Evolutionary conservation across 2,888 invertebrate genomes (phyloP).

Genomic region (Apotomis turbidana): DNA sequence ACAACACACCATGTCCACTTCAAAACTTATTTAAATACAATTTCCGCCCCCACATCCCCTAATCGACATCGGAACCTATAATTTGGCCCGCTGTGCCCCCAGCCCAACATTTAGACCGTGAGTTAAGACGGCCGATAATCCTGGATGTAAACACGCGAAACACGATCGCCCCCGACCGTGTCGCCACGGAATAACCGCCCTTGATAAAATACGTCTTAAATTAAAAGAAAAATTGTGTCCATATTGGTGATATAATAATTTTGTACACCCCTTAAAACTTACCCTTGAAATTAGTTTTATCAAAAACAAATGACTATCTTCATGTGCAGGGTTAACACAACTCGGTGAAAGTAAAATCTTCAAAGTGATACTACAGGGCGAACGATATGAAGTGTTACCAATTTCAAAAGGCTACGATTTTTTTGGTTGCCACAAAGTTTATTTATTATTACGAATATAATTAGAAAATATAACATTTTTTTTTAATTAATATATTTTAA

Average conservation of each 20-base stretch:
- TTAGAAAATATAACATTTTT: no score
- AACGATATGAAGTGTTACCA: no score
- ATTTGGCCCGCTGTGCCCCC: constrained; percentile 50
- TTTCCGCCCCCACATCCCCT: constrained; percentile 5
- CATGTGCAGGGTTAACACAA: background rate
- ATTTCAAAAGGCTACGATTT: no score
- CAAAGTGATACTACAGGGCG: no score
- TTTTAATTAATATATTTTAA: no score
- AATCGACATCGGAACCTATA: background rate
- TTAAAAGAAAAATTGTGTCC: constrained; percentile 12
- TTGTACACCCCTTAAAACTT: background rate
- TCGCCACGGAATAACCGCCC: constrained; percentile 45
- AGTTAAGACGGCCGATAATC: constrained; percentile 76
- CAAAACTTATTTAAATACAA: background rate
- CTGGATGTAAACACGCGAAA: constrained; percentile 81
- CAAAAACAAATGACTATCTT: background rate
- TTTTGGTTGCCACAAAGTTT: no score
- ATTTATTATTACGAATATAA: no score
- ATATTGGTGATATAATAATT: no score
- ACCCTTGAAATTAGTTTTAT: background rate
- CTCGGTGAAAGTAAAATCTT: no score
- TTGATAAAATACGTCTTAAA: constrained; percentile 13
- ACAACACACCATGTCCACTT: background rate
- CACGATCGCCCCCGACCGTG: constrained; percentile 74
- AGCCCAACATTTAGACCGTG: constrained; percentile 68